phyloP scores from a whole-genome alignment of 37 sponge, comb jelly and placozoan species.

The Beroe forskalii region DNA sequence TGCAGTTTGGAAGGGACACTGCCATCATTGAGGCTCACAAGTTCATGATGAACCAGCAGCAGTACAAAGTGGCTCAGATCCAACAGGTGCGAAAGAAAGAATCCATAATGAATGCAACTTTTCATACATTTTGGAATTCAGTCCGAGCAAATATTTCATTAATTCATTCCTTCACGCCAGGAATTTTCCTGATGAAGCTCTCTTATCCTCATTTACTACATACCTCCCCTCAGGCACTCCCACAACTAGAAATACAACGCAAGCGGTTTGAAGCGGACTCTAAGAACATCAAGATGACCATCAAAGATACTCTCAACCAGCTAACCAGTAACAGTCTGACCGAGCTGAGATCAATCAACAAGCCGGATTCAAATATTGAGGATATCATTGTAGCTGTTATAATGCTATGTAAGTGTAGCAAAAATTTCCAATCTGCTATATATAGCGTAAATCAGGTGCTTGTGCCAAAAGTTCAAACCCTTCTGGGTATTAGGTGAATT shows the following conservation, averaged over 20 bases:
- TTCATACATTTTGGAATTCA: no score
- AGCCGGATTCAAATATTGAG: slow-evolving; percentile 75
- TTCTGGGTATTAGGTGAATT: no score
- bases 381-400: slow-evolving; percentile 82
- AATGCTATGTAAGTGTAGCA: slow-evolving; percentile 71
- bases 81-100: no score
- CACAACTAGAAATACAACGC: slow-evolving; percentile 55
- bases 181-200: no score
- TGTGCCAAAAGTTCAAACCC: no score
- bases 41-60: slow-evolving; percentile 72
- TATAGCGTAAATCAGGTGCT: no score
- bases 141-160: no score
- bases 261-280: slow-evolving; percentile 13
- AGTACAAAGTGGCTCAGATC: slow-evolving; percentile 74
- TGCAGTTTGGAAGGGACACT: slow-evolving; percentile 83
- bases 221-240: slow-evolving; percentile 24
- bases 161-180: no score
- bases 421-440: no score
- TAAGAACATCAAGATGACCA: slow-evolving; percentile 54
- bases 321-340: slow-evolving; percentile 63
- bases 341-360: slow-evolving; percentile 73
- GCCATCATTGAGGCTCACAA: slow-evolving; percentile 82
- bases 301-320: slow-evolving; percentile 31
- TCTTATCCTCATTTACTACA: not conserved
- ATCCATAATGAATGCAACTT: no score